A percentile compares a stretch with the other conserved stretches of the same genome.
Conservation (phyloP, 2,888 invertebrate species). For the Eupithecia subfuscata region DNA sequence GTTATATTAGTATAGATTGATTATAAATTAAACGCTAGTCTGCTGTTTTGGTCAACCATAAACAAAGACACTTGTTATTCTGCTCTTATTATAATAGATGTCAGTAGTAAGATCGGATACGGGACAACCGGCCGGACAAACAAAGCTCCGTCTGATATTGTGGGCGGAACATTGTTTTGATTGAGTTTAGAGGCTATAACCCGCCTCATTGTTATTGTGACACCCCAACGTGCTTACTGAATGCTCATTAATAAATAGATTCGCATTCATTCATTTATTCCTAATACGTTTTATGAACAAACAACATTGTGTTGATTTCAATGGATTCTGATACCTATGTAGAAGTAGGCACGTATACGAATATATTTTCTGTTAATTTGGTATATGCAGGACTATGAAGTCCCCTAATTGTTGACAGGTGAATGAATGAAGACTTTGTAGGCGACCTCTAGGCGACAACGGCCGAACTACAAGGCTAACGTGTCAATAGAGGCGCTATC, state of each 20-base stretch:
- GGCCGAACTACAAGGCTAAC: no score
- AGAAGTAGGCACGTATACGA: not conserved
- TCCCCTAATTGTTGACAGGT: no score
- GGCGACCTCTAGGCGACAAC: no score
- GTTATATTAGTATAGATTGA: no score
- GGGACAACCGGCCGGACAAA: not conserved
- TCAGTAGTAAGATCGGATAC: not conserved
- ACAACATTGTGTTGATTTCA: not conserved
- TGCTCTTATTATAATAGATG: not conserved
- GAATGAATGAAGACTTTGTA: no score
- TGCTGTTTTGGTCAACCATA: not conserved
- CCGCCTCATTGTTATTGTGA: not conserved
- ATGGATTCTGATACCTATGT: not conserved
- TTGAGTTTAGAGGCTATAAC: not conserved
- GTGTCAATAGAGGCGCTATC: no score
- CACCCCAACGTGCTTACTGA: not conserved
- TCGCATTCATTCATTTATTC: no score
- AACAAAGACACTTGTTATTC: not conserved
- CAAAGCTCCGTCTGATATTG: conserved; percentile 1
- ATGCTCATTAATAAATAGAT: not conserved
- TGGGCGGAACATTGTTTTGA: not conserved
- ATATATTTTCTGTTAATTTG: no score
- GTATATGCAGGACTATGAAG: no score
- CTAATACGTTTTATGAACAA: not conserved
- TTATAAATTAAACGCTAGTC: no score